These are phyloP conservation scores for Isoperla grammatica DNA, from an alignment of 2,888 invertebrate genomes.

Conservation along the genomic window DNA sequence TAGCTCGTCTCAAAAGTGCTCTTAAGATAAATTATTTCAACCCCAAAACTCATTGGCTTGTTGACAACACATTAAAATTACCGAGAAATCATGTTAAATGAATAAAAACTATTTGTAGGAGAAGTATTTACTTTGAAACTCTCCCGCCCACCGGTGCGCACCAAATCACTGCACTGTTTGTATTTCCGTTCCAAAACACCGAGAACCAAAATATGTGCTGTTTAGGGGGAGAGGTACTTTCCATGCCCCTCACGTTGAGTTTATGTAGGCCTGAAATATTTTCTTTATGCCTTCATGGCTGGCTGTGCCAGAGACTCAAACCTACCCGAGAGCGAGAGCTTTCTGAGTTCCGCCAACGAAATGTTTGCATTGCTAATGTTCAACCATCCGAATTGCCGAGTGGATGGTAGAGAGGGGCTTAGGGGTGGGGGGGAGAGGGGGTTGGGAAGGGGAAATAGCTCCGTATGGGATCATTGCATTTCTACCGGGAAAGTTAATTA, in stretches of 20 bases:
- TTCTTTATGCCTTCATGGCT: constrained; percentile 3
- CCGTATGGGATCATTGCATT: background rate
- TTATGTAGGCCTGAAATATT: background rate
- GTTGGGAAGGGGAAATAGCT: background rate
- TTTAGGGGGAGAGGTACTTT: background rate
- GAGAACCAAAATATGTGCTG: no score
- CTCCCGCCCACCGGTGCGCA: no score
- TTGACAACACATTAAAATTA: no score
- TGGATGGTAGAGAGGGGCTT: background rate
- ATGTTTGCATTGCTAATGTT: constrained; percentile 18
- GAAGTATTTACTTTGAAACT: no score
- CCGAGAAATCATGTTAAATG: no score
- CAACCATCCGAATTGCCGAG: constrained; percentile 5
- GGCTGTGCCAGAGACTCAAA: background rate
- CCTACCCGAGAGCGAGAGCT: background rate
- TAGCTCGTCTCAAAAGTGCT: no score
- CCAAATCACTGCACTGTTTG: no score
- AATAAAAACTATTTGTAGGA: no score
- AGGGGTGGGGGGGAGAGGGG: constrained; percentile 1
- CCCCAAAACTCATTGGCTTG: no score
- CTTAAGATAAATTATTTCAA: no score
- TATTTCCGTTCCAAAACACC: no score
- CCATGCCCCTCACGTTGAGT: background rate
- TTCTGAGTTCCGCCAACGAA: background rate
- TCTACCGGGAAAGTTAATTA: no score